Conservation (phyloP, 2,113 vertebrate genomes). For the Dinomys branickii region DNA sequence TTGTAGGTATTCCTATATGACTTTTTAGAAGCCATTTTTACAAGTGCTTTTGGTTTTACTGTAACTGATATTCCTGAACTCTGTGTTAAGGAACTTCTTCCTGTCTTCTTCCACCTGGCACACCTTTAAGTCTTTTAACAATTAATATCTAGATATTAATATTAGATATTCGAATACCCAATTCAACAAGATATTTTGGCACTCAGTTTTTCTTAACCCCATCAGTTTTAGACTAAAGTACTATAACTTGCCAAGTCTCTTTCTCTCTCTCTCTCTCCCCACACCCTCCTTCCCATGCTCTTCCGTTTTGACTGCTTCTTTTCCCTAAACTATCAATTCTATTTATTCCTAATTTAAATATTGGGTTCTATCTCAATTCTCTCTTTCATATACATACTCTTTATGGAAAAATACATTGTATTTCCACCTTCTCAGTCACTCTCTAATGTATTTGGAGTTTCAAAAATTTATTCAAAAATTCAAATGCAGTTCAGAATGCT, state of each 20-base stretch:
- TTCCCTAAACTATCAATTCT: not conserved
- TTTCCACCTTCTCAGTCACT: not conserved
- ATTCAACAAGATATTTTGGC: not conserved
- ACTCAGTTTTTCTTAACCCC: not conserved
- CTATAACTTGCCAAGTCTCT: not conserved
- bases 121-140: not conserved
- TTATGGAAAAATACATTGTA: not conserved
- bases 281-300: not conserved
- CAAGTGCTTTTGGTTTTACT: not conserved
- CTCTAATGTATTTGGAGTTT: not conserved
- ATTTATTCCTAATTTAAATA: not conserved
- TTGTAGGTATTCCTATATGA: no score
- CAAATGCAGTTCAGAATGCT: conserved; percentile 4
- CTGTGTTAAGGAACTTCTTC: not conserved
- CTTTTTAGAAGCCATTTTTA: not conserved
- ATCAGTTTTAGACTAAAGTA: not conserved
- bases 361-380: not conserved
- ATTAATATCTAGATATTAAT: no score
- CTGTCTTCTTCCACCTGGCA: not conserved
- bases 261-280: not conserved
- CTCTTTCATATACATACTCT: not conserved
- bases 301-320: not conserved
- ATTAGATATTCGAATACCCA: no score
- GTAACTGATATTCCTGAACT: not conserved
- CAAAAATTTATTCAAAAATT: not conserved